Percentiles rank a stretch among this genome's conserved stretches.
These are phyloP conservation scores for Kuschelorhynchus macadamiae DNA, from an alignment of 2,888 invertebrate genomes.

Conservation along the genomic window DNA sequence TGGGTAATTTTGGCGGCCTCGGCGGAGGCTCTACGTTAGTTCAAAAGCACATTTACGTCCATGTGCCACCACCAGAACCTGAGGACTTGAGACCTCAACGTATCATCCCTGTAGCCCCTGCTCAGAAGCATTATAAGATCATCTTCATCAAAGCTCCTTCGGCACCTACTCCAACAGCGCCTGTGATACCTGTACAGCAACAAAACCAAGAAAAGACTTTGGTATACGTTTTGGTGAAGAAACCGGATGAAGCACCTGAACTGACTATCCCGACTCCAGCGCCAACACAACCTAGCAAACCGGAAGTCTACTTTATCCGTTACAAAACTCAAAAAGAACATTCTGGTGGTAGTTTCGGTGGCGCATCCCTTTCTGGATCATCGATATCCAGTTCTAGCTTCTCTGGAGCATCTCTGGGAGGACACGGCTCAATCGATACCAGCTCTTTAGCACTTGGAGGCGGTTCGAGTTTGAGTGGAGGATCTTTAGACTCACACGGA, in stretches of 20 bases:
- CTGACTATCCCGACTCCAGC: conserved; percentile 82
- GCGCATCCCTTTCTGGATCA: conserved; percentile 55
- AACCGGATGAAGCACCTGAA: conserved; percentile 87
- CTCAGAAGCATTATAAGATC: conserved; percentile 53
- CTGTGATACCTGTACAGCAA: conserved; percentile 82
- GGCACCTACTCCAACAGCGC: conserved; percentile 80
- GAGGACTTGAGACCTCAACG: conserved; percentile 65
- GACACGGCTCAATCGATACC: conserved; percentile 6
- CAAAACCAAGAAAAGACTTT: conserved; percentile 90
- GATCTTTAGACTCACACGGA: background rate
- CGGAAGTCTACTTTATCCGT: conserved; percentile 92
- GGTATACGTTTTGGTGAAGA: conserved; percentile 90
- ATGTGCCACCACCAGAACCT: conserved; percentile 84
- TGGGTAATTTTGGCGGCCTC: conserved; percentile 36
- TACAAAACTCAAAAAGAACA: conserved; percentile 80
- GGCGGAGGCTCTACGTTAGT: conserved; percentile 68
- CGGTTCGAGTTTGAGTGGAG: conserved; percentile 21
- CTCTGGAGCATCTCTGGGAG: conserved; percentile 33
- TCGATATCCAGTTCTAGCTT: conserved; percentile 21
- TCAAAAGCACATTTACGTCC: conserved; percentile 90
- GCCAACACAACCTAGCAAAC: conserved; percentile 89
- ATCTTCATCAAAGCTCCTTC: conserved; percentile 56
- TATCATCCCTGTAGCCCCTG: conserved; percentile 45
- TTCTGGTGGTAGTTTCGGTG: conserved; percentile 23
- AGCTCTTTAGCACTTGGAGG: conserved; percentile 17